Conservation (phyloP, 2,888 invertebrate species). For the Dascillus cervinus region DNA sequence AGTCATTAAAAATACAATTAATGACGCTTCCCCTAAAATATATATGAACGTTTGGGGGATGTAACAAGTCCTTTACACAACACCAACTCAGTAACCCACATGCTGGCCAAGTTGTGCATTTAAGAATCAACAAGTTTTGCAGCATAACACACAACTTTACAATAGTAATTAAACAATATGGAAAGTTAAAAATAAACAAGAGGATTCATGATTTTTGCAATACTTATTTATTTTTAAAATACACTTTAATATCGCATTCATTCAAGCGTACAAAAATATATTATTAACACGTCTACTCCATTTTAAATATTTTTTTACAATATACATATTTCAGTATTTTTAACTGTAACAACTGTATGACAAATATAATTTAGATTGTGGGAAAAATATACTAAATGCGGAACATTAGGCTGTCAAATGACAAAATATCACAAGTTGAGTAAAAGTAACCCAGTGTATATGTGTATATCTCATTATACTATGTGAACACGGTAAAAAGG, state of each 20-base stretch:
- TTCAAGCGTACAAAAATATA: constrained; percentile 44
- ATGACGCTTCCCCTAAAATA: too few relatives aligned
- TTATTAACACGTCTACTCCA: constrained; percentile 37
- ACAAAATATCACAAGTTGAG: constrained; percentile 19
- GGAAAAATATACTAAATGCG: constrained; percentile 13
- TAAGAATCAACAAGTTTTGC: too few relatives aligned
- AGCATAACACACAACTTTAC: too few relatives aligned
- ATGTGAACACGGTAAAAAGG: constrained; percentile 17
- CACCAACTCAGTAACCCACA: too few relatives aligned
- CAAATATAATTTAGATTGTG: constrained; percentile 18
- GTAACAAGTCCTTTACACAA: too few relatives aligned
- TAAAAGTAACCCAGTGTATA: constrained; percentile 13
- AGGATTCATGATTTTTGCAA: too few relatives aligned
- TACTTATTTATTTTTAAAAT: constrained; percentile 32
- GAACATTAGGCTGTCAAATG: constrained; percentile 9
- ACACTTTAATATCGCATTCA: constrained; percentile 37
- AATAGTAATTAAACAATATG: too few relatives aligned
- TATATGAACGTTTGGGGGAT: too few relatives aligned
- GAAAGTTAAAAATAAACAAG: too few relatives aligned
- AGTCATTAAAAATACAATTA: too few relatives aligned
- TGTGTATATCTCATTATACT: not conserved
- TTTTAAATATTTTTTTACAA: constrained; percentile 26
- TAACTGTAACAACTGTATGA: constrained; percentile 24
- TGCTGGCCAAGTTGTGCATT: too few relatives aligned
- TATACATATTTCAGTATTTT: constrained; percentile 27